These are phyloP conservation scores for Lutjanus erythropterus DNA, from an alignment of 2,113 vertebrate genomes.

Conservation along the genomic window DNA sequence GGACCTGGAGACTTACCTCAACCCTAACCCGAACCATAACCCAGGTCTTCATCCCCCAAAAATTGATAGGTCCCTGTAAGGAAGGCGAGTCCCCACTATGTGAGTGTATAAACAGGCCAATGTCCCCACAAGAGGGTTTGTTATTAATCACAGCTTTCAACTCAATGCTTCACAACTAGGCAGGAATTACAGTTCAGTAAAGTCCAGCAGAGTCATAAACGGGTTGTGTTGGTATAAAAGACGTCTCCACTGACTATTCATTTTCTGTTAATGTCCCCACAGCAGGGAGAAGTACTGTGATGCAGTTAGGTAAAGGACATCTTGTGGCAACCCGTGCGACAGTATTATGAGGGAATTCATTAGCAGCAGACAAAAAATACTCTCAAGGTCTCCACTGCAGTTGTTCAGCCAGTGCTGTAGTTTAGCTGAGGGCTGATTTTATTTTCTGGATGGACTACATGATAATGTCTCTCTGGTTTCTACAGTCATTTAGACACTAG, in stretches of 20 bases:
- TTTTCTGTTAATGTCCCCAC: slow-evolving; percentile 25
- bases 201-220: slow-evolving; percentile 33
- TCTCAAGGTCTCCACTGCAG: slow-evolving; percentile 7
- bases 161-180: background rate
- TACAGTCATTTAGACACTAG: background rate
- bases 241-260: slow-evolving; percentile 15
- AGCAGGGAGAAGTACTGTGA: slow-evolving; percentile 27
- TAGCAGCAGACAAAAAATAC: slow-evolving; percentile 11
- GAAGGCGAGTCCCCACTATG: no score
- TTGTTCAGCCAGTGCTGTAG: background rate
- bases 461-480: background rate
- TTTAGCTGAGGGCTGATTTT: background rate
- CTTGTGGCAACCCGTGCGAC: slow-evolving; percentile 12
- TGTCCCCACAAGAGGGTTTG: no score
- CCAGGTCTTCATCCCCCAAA: no score
- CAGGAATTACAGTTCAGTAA: slow-evolving; percentile 12
- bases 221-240: background rate
- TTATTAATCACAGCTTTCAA: background rate
- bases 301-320: slow-evolving; percentile 33
- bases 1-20: no score
- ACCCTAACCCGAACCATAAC: no score
- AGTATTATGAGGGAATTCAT: slow-evolving; percentile 30
- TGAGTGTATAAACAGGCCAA: no score
- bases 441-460: background rate
- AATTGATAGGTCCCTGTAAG: no score